Evolutionary conservation across 2,888 invertebrate species (phyloP).

Genomic region (Cantharis rufa): DNA sequence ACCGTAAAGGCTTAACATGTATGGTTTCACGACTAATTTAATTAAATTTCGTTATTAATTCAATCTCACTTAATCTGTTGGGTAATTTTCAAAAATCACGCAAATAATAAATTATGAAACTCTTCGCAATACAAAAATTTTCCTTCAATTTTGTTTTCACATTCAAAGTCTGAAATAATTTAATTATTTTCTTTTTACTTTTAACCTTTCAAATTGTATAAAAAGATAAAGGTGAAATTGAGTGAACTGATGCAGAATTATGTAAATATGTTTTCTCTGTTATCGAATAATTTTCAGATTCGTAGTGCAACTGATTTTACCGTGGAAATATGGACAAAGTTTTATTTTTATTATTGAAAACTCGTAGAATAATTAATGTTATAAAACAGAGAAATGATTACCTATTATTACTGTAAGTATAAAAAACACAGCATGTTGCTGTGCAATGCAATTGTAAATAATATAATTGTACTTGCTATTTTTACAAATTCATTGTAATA

Average conservation of each 20-base stretch:
- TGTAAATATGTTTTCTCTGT: neutral
- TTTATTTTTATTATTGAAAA: neutral
- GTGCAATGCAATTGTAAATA: too few species aligned
- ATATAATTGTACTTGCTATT: neutral
- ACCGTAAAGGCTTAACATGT: neutral
- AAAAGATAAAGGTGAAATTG: neutral
- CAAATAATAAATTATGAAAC: neutral
- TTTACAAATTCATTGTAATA: neutral
- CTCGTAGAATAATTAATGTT: neutral
- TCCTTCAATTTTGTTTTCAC: neutral
- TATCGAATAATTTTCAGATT: neutral
- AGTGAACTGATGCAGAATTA: neutral
- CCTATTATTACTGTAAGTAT: too few species aligned
- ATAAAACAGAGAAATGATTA: too few species aligned
- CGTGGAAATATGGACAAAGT: neutral
- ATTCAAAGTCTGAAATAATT: neutral
- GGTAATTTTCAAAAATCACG: neutral
- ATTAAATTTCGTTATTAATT: neutral
- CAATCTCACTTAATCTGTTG: neutral
- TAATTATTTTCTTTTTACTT: neutral
- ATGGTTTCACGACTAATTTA: neutral
- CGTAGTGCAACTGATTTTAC: neutral
- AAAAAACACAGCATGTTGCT: too few species aligned
- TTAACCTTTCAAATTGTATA: neutral
- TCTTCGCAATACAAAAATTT: neutral